Conservation (phyloP, 2,888 invertebrate species). For the Megalurothrips usitatus region DNA sequence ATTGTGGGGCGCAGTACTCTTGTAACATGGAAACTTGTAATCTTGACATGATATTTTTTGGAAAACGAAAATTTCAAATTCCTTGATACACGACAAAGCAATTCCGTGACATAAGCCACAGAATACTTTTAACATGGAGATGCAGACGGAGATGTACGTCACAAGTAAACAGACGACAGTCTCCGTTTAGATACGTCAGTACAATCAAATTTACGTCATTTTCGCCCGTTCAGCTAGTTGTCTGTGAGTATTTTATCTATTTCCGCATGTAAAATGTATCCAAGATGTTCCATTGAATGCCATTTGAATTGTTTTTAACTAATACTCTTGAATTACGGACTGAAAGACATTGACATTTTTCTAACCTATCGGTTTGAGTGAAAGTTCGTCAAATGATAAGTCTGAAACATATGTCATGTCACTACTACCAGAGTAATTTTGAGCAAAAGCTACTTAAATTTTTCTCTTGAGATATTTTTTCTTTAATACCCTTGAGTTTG, state of each 20-base stretch:
- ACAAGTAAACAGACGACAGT: background rate
- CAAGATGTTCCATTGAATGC: background rate
- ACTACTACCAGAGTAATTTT: background rate
- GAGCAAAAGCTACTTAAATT: background rate
- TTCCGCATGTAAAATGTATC: background rate
- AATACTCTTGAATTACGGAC: background rate
- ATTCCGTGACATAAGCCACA: no score
- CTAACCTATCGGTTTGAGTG: background rate
- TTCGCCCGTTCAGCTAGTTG: background rate
- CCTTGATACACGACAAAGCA: no score
- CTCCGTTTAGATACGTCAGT: background rate
- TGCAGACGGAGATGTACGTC: background rate
- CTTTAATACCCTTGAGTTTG: background rate
- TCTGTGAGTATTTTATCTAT: background rate
- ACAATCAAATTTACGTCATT: background rate
- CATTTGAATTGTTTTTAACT: background rate
- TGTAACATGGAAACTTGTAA: no score
- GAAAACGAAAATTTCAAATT: no score
- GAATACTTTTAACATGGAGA: no score
- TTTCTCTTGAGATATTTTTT: background rate
- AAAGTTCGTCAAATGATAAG: background rate
- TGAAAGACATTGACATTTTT: background rate
- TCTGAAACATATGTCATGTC: background rate
- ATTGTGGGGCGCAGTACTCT: no score
- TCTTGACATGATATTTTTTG: no score